A percentile compares a stretch with the other conserved stretches of the same genome.
Evolutionary conservation across 92 coral and sea anemone species (phyloP).

Genomic region (Palythoa grandis): DNA sequence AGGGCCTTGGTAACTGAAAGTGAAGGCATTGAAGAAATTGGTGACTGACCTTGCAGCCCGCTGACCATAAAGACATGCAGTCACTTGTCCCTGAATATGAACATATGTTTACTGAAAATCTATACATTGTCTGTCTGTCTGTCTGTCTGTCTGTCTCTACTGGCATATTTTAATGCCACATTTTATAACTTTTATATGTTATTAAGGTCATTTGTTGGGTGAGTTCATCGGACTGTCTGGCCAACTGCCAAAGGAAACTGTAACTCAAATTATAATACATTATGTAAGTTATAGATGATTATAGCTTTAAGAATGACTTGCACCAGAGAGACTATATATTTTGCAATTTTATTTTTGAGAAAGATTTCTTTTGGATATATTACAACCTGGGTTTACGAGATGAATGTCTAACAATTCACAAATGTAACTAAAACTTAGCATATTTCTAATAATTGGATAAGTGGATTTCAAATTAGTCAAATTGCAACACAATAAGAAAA

Average conservation of each 20-base stretch:
- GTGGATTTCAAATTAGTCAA: background rate
- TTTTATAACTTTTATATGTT: constrained; percentile 18
- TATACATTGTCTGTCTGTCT: background rate
- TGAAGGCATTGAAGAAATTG: constrained; percentile 96
- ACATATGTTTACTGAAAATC: background rate
- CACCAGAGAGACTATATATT: background rate
- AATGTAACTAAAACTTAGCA: background rate
- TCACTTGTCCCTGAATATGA: background rate
- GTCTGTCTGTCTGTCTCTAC: background rate
- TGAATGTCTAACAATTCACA: background rate
- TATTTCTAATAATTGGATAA: background rate
- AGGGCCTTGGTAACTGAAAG: constrained; percentile 95
- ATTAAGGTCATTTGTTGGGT: background rate
- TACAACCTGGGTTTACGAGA: background rate
- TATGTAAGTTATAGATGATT: background rate
- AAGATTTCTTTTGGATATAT: background rate
- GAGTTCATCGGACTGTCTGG: background rate
- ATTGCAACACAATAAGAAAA: background rate
- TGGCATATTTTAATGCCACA: constrained; percentile 41
- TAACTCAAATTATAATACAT: background rate
- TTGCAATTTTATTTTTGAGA: background rate
- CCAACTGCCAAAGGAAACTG: background rate
- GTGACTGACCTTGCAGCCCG: constrained; percentile 49
- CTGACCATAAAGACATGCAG: background rate
- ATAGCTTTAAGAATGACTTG: background rate